These are phyloP conservation scores for Schlechtendalia chinensis DNA, from an alignment of 1,140 invertebrate species.

Conservation along the genomic window DNA sequence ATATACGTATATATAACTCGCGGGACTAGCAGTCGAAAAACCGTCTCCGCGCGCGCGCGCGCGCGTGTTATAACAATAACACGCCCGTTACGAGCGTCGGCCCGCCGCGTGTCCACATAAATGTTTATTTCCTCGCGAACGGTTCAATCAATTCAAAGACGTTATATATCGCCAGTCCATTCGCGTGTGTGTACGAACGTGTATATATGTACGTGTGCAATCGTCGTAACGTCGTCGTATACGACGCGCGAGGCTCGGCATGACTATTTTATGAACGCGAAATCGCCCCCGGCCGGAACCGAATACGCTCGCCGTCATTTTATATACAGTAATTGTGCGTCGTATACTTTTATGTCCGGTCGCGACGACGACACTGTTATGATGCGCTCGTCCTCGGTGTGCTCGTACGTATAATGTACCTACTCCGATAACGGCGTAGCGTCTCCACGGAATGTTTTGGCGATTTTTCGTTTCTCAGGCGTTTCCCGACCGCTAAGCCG, in stretches of 20 bases:
- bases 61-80: too few relatives aligned
- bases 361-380: neutral
- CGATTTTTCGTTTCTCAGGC: too few relatives aligned
- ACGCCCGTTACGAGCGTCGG: neutral
- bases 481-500: too few relatives aligned
- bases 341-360: slow-evolving; percentile 14
- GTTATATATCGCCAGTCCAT: too few relatives aligned
- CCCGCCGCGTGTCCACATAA: slow-evolving; percentile 24
- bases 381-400: too few relatives aligned
- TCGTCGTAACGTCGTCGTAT: neutral
- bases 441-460: too few relatives aligned
- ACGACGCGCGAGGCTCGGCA: neutral
- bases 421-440: too few relatives aligned
- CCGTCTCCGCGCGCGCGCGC: neutral
- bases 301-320: too few relatives aligned
- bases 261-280: slow-evolving; percentile 34
- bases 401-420: neutral
- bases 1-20: too few relatives aligned
- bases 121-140: slow-evolving; percentile 27
- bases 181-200: too few relatives aligned
- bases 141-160: neutral
- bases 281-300: neutral
- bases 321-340: neutral
- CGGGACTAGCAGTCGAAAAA: neutral
- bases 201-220: neutral